Evolutionary conservation across 2,113 vertebrate species (phyloP).

Genomic region (Acinonyx jubatus): DNA sequence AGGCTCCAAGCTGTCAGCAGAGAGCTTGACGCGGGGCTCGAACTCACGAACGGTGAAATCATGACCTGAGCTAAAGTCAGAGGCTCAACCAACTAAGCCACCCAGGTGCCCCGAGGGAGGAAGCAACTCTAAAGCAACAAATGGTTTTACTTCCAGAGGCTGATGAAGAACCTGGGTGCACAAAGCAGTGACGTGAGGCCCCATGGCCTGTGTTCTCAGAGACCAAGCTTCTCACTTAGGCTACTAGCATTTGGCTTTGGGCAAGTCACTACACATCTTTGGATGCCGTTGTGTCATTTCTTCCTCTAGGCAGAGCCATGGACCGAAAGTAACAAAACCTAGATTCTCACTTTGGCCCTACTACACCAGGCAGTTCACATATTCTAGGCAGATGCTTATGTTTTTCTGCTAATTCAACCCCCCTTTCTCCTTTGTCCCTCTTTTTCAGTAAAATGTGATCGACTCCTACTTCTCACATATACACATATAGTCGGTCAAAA

Average conservation of each 20-base stretch:
- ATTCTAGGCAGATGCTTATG: neutral
- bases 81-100: no score
- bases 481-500: neutral
- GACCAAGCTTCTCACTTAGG: neutral
- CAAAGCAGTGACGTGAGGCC: neutral
- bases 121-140: conserved; percentile 7
- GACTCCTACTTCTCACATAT: neutral
- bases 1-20: no score
- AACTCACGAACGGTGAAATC: no score
- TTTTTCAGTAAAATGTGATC: neutral
- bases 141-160: conserved; percentile 9
- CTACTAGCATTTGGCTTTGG: neutral
- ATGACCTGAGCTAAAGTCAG: no score
- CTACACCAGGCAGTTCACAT: neutral
- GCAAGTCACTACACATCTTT: neutral
- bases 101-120: neutral
- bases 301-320: neutral
- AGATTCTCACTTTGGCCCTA: neutral
- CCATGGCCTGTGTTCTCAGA: neutral
- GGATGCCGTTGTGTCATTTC: neutral
- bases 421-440: neutral
- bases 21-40: no score
- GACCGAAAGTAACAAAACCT: neutral
- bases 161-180: neutral
- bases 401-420: neutral